Conservation (phyloP, 2,113 vertebrate species). For the Macquaria ambigua region DNA sequence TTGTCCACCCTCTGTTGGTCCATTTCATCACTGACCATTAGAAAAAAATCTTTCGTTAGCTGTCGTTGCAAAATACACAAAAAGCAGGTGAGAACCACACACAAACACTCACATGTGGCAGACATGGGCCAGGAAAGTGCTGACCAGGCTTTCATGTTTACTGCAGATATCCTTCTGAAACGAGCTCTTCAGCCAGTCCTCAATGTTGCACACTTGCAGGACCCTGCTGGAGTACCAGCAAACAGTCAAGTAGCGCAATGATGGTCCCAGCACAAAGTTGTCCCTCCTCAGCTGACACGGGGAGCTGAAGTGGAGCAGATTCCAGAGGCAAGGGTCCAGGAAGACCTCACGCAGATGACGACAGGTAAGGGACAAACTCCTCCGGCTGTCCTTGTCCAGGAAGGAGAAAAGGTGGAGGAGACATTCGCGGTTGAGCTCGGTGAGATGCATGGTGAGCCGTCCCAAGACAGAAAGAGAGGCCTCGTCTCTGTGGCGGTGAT, state of each 20-base stretch:
- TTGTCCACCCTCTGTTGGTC: background rate
- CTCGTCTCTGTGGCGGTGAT: conserved; percentile 44
- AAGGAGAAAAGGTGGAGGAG: conserved; percentile 95
- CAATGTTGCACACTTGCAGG: conserved; percentile 91
- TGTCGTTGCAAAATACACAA: background rate
- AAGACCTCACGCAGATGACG: conserved; percentile 85
- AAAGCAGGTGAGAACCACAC: conserved; percentile 42
- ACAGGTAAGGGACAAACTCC: conserved; percentile 89
- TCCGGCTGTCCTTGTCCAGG: conserved; percentile 92
- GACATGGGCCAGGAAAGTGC: conserved; percentile 88
- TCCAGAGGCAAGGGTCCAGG: conserved; percentile 91
- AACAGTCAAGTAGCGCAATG: conserved; percentile 88
- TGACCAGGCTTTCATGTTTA: conserved; percentile 88
- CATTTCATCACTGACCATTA: background rate
- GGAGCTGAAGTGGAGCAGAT: conserved; percentile 88
- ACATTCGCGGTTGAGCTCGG: conserved; percentile 91
- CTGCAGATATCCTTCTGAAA: conserved; percentile 93
- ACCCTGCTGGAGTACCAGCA: conserved; percentile 94
- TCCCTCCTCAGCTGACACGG: conserved; percentile 88
- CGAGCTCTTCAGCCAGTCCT: conserved; percentile 92
- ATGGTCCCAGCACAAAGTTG: conserved; percentile 91
- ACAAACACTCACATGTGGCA: conserved; percentile 87
- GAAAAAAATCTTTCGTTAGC: background rate
- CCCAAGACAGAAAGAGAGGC: conserved; percentile 40
- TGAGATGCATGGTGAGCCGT: conserved; percentile 86